Evolutionary conservation across 2,888 invertebrate genomes (phyloP).

Genomic region (Thera obeliscata): DNA sequence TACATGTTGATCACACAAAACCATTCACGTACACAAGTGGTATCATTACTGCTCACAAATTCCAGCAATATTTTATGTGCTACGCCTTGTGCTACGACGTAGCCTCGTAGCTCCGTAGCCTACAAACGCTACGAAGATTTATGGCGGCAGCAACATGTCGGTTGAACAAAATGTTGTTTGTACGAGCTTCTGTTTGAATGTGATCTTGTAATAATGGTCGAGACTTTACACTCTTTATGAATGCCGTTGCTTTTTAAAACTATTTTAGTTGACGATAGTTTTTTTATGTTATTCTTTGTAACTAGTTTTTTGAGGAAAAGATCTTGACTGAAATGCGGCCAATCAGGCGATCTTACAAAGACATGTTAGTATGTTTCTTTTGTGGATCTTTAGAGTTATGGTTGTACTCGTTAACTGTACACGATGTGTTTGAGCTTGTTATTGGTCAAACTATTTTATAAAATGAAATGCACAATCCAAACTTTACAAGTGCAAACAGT

Average conservation of each 20-base stretch:
- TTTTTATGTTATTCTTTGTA: no score
- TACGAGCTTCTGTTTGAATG: constrained; percentile 23
- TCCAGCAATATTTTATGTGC: constrained; percentile 32
- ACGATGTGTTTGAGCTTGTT: background rate
- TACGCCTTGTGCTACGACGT: constrained; percentile 30
- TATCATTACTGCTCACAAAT: constrained; percentile 28
- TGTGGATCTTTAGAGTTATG: no score
- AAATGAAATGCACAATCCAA: background rate
- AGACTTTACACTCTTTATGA: constrained; percentile 6
- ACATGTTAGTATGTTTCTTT: no score
- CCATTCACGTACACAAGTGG: constrained; percentile 26
- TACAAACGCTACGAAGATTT: constrained; percentile 34
- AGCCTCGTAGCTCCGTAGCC: constrained; percentile 24
- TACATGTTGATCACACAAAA: constrained; percentile 14
- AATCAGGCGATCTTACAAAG: no score
- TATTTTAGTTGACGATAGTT: no score
- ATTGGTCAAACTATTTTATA: background rate
- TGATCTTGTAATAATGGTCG: constrained; percentile 8
- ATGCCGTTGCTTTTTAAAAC: background rate
- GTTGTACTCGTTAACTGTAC: no score
- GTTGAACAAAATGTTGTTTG: constrained; percentile 26
- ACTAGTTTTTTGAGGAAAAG: no score
- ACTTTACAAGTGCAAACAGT: constrained; percentile 13
- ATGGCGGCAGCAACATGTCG: constrained; percentile 29
- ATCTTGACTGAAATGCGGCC: no score